Conservation (phyloP, 2,888 invertebrate species). For the Boloria euphrosyne region DNA sequence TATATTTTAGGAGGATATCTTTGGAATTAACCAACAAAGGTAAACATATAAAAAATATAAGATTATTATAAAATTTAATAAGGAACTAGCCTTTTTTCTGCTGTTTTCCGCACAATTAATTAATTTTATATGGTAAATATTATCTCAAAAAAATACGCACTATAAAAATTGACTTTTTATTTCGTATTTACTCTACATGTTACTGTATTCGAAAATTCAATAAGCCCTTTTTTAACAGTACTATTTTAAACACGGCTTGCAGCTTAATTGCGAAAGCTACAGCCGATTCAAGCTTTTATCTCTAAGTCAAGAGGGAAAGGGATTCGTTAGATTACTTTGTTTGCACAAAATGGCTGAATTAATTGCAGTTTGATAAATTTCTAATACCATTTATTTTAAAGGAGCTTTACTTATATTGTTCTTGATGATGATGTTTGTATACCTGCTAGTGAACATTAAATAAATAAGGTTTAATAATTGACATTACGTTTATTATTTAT, state of each 20-base stretch:
- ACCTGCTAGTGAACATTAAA: no score
- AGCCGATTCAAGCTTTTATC: conserved; percentile 31
- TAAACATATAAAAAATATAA: no score
- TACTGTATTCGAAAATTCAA: not conserved
- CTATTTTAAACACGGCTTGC: conserved; percentile 22
- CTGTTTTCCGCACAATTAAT: no score
- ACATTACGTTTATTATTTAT: no score
- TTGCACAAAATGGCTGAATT: conserved; percentile 22
- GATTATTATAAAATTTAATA: no score
- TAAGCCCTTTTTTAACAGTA: conserved; percentile 20
- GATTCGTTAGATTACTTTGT: conserved; percentile 19
- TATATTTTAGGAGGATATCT: no score
- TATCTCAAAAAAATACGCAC: no score
- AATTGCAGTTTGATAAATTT: conserved; percentile 24
- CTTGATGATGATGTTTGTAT: not conserved
- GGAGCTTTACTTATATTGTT: not conserved
- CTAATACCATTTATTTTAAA: conserved; percentile 6
- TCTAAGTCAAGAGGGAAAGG: conserved; percentile 29
- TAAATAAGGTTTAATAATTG: no score
- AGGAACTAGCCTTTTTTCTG: no score
- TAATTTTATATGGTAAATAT: no score
- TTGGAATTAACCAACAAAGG: no score
- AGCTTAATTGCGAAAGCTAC: conserved; percentile 25
- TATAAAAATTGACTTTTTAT: no score
- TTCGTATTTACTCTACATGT: not conserved